A percentile compares a stretch with the other conserved stretches of the same genome.
These are phyloP conservation scores for Osmoderma eremita DNA, from an alignment of 2,888 invertebrate genomes.

Conservation along the genomic window DNA sequence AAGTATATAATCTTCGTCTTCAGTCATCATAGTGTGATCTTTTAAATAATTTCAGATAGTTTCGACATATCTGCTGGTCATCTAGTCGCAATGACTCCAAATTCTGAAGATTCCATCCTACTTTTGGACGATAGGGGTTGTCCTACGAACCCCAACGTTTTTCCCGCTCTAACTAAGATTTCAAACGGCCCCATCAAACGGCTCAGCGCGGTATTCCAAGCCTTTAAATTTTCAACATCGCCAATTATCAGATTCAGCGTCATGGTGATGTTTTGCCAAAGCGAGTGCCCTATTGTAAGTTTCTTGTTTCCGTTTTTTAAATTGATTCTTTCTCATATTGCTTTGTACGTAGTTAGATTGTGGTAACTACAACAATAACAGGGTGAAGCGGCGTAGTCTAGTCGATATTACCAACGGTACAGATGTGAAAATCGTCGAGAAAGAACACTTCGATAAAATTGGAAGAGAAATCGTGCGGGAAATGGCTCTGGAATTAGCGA, in stretches of 20 bases:
- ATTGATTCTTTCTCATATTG: background rate
- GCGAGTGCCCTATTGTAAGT: conserved; percentile 73
- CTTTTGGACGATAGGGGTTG: conserved; percentile 83
- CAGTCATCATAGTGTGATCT: background rate
- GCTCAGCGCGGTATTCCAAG: conserved; percentile 76
- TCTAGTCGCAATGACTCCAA: conserved; percentile 80
- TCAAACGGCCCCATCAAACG: conserved; percentile 58
- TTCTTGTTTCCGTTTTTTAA: background rate
- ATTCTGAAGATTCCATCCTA: conserved; percentile 77
- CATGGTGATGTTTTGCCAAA: conserved; percentile 83
- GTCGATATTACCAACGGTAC: conserved; percentile 32
- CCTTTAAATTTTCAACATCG: conserved; percentile 89
- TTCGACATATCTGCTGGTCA: conserved; percentile 81
- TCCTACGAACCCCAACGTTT: conserved; percentile 74
- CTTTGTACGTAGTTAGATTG: conserved; percentile 41
- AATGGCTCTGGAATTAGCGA: conserved; percentile 68
- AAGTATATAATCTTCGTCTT: conserved; percentile 20
- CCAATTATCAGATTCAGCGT: conserved; percentile 84
- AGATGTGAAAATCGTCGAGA: conserved; percentile 24
- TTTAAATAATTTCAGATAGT: conserved; percentile 55
- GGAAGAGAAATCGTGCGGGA: conserved; percentile 56
- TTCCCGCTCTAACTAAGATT: conserved; percentile 64
- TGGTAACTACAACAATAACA: conserved; percentile 37
- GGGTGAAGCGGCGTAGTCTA: conserved; percentile 16
- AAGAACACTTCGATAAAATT: conserved; percentile 45